These are phyloP conservation scores for Hypotaenidia okinawae DNA, from an alignment of 2,797 vertebrate genomes.

Conservation along the genomic window DNA sequence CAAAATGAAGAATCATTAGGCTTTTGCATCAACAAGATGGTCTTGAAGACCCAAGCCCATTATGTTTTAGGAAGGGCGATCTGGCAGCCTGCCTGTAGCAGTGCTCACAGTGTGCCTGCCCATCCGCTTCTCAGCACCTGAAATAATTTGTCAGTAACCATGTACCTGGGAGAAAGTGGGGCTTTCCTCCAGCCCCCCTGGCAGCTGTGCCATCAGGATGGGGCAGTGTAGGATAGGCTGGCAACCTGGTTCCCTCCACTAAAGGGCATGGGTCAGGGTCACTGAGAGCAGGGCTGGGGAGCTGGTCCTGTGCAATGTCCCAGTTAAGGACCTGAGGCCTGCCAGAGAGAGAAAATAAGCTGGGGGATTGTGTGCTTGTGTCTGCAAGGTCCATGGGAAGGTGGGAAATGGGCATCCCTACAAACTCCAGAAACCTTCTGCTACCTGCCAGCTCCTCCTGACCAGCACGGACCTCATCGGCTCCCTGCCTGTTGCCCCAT, in stretches of 20 bases:
- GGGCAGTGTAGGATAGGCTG: not conserved
- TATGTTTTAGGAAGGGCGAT: not conserved
- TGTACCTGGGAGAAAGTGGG: accelerated
- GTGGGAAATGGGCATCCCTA: not conserved
- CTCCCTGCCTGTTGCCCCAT: not conserved
- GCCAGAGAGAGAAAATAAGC: not conserved
- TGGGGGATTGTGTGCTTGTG: accelerated
- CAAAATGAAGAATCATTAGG: not conserved
- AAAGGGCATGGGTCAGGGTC: too few relatives aligned
- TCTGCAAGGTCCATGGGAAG: accelerated
- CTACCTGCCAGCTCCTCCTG: not conserved
- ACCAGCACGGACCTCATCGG: accelerated
- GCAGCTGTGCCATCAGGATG: accelerated
- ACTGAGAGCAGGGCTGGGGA: not conserved
- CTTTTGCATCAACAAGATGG: not conserved
- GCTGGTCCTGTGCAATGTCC: not conserved
- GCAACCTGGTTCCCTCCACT: accelerated
- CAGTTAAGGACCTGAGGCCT: not conserved
- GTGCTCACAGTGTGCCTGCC: not conserved
- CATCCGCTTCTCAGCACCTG: accelerated
- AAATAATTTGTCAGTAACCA: not conserved
- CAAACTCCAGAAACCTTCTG: not conserved
- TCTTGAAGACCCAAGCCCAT: not conserved
- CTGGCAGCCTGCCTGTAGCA: not conserved
- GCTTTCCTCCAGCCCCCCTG: not conserved